Evolutionary conservation across 2,113 vertebrate species (phyloP).

Genomic region (Clupea harengus): DNA sequence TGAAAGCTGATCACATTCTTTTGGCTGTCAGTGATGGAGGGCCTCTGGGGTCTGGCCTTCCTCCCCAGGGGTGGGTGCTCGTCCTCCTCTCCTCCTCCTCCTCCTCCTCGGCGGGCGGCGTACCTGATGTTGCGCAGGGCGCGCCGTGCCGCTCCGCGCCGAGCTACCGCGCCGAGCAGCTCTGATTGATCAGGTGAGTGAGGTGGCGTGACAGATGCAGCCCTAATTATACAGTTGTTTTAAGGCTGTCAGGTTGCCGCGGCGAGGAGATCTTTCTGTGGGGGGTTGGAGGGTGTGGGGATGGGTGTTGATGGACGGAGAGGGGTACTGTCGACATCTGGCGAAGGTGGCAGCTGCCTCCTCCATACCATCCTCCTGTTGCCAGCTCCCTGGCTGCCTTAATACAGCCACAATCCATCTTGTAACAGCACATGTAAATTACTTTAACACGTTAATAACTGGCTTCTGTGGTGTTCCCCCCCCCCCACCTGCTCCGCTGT

Average conservation of each 20-base stretch:
- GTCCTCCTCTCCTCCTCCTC: slow-evolving; percentile 17
- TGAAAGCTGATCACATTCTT: not conserved
- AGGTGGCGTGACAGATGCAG: slow-evolving; percentile 68
- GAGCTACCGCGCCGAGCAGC: not conserved
- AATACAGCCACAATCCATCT: slow-evolving; percentile 77
- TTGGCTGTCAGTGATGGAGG: not conserved
- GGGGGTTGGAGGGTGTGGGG: slow-evolving; percentile 19
- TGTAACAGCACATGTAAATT: slow-evolving; percentile 78
- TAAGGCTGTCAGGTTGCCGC: slow-evolving; percentile 75
- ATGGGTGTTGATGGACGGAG: slow-evolving; percentile 70
- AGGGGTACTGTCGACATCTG: slow-evolving; percentile 73
- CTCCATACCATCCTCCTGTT: slow-evolving; percentile 57
- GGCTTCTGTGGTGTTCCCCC: slow-evolving; percentile 64
- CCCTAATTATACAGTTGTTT: slow-evolving; percentile 81
- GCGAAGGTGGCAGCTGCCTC: slow-evolving; percentile 71
- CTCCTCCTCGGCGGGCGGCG: slow-evolving; percentile 31
- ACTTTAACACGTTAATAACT: slow-evolving; percentile 78
- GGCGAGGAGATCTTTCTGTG: slow-evolving; percentile 67
- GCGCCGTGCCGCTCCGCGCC: not conserved
- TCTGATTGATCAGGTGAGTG: slow-evolving; percentile 56
- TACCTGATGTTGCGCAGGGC: not conserved
- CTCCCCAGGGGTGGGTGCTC: not conserved
- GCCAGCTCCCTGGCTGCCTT: slow-evolving; percentile 76
- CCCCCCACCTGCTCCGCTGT: slow-evolving; percentile 54
- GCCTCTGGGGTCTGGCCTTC: not conserved